These are phyloP conservation scores for Cotesia glomerata DNA, from an alignment of 1,140 invertebrate species.

Conservation along the genomic window DNA sequence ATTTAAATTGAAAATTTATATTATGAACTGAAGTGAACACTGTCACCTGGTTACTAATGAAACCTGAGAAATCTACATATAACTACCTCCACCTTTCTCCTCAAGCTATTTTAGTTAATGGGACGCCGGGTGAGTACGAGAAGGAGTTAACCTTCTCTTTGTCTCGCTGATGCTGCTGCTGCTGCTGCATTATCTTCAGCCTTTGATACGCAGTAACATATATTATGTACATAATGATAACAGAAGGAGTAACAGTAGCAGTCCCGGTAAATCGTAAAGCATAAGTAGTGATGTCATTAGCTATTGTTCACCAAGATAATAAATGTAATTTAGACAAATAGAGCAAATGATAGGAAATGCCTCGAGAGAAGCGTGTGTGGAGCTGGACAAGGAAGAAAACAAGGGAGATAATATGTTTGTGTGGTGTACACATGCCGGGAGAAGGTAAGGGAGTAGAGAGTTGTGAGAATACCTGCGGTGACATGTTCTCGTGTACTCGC, in stretches of 20 bases:
- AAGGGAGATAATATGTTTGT: slow-evolving; percentile 5
- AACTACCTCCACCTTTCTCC: slow-evolving; percentile 40
- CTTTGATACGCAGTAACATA: background rate
- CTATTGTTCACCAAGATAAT: slow-evolving; percentile 43
- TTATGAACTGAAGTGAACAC: background rate
- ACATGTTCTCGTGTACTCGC: background rate
- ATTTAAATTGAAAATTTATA: background rate
- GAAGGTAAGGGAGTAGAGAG: background rate
- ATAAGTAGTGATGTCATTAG: slow-evolving; percentile 46
- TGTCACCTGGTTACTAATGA: slow-evolving; percentile 6
- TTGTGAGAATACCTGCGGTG: background rate
- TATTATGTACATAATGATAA: background rate
- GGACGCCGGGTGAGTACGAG: slow-evolving; percentile 44
- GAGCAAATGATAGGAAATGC: slow-evolving; percentile 25
- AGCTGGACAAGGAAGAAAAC: background rate
- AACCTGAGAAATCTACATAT: slow-evolving; percentile 24
- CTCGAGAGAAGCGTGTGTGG: background rate
- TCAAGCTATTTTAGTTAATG: slow-evolving; percentile 46
- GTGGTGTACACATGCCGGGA: background rate
- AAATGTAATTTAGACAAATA: slow-evolving; percentile 54
- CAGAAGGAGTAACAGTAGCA: slow-evolving; percentile 27
- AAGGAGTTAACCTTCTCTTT: slow-evolving; percentile 6
- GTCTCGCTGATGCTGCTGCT: too few relatives aligned
- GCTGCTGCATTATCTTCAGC: too few relatives aligned
- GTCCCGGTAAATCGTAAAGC: slow-evolving; percentile 45